A percentile compares a stretch with the other conserved stretches of the same genome.
phyloP scores from a whole-genome alignment of 2,888 invertebrate species.

The Periphyllus acericola region DNA sequence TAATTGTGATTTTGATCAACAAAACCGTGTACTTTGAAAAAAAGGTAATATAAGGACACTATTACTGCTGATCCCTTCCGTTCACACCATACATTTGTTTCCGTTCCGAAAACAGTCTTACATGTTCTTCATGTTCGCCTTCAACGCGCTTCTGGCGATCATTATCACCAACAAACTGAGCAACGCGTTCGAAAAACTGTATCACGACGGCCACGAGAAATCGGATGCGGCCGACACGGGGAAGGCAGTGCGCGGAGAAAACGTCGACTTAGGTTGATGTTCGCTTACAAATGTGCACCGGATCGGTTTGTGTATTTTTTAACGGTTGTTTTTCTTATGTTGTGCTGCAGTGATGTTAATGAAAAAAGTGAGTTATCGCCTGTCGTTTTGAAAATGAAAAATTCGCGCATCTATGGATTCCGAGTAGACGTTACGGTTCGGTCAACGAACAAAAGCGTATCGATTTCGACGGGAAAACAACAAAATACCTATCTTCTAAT shows the following conservation, averaged over 20 bases:
- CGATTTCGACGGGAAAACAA: too few species aligned
- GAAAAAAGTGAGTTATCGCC: conserved; percentile 44
- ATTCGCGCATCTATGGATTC: neutral
- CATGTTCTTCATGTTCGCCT: conserved; percentile 34
- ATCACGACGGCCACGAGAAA: neutral
- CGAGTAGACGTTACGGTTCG: neutral
- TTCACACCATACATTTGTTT: conserved; percentile 59
- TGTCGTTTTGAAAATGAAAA: conserved; percentile 26
- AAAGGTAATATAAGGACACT: conserved; percentile 67
- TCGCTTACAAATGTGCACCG: neutral
- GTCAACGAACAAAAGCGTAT: too few species aligned
- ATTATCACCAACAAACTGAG: conserved; percentile 11
- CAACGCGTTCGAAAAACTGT: conserved; percentile 40
- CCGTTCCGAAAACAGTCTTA: conserved; percentile 7
- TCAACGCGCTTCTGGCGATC: conserved; percentile 13
- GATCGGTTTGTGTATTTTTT: neutral
- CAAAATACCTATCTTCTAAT: too few species aligned
- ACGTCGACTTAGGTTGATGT: conserved; percentile 9
- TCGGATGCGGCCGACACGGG: neutral
- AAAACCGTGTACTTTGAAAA: conserved; percentile 74
- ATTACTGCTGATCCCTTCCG: neutral
- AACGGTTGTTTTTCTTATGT: neutral
- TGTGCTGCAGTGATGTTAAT: neutral
- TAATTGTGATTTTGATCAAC: conserved; percentile 80
- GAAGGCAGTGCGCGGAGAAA: neutral